phyloP scores from a whole-genome alignment of 2,113 vertebrate species.

The Callorhinus ursinus region DNA sequence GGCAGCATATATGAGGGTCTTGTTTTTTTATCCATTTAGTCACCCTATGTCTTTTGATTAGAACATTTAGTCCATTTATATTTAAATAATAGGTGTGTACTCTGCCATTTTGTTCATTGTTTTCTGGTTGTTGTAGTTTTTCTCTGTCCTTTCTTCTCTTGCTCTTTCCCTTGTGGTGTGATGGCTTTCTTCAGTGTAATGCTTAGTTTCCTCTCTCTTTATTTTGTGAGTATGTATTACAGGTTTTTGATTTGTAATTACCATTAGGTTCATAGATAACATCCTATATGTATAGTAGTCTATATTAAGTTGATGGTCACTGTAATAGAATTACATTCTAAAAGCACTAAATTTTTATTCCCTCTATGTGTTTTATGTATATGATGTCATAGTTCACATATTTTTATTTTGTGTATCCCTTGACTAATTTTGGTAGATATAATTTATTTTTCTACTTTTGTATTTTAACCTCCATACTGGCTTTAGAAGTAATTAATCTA shows the following conservation, averaged over 20 bases:
- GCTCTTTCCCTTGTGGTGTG: neutral
- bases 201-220: neutral
- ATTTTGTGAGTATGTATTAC: neutral
- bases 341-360: neutral
- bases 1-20: neutral
- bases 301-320: neutral
- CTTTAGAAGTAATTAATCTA: neutral
- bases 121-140: neutral
- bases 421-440: neutral
- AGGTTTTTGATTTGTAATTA: neutral
- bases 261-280: neutral
- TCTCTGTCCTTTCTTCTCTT: neutral
- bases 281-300: neutral
- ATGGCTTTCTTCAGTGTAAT: neutral
- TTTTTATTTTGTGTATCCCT: neutral
- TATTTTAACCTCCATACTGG: neutral
- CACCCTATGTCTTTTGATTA: neutral
- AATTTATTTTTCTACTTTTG: neutral
- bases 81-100: neutral
- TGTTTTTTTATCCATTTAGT: neutral
- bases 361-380: neutral
- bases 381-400: neutral
- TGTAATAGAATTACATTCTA: neutral
- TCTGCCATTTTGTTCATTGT: neutral
- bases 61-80: neutral